These are phyloP conservation scores for Mormyrops boulengeri DNA, from an alignment of 2,797 vertebrate species.

Conservation along the genomic window DNA sequence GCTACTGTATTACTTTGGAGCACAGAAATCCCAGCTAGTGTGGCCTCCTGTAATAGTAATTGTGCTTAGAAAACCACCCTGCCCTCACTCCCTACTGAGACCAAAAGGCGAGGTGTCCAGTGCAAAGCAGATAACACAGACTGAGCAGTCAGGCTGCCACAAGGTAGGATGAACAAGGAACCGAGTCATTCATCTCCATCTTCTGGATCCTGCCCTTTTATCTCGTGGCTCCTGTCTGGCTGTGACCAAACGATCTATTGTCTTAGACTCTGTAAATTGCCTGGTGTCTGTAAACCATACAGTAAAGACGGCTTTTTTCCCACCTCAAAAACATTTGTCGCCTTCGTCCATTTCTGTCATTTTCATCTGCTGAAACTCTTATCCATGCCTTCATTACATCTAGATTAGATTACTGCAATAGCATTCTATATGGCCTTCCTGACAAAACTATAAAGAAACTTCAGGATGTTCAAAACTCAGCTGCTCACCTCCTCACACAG, in stretches of 20 bases:
- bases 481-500: too few species aligned
- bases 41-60: not conserved
- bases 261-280: not conserved
- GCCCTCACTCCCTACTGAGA: not conserved
- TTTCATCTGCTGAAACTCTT: too few species aligned
- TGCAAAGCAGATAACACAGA: not conserved
- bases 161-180: not conserved
- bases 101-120: not conserved
- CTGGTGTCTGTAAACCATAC: not conserved
- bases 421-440: too few species aligned
- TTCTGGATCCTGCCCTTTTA: not conserved
- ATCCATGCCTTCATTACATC: too few species aligned
- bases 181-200: not conserved
- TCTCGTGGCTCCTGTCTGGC: not conserved
- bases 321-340: too few species aligned
- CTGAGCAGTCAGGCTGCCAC: not conserved
- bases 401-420: too few species aligned
- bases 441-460: too few species aligned
- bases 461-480: too few species aligned
- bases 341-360: too few species aligned
- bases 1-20: not conserved
- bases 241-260: not conserved
- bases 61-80: not conserved
- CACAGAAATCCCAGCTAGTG: not conserved
- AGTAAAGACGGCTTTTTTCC: too few species aligned